Evolutionary conservation across 2,113 vertebrate species (phyloP), one percentile per base, ranked within the genome.

Genomic region (Dendropsophus ebraccatus): DNA sequence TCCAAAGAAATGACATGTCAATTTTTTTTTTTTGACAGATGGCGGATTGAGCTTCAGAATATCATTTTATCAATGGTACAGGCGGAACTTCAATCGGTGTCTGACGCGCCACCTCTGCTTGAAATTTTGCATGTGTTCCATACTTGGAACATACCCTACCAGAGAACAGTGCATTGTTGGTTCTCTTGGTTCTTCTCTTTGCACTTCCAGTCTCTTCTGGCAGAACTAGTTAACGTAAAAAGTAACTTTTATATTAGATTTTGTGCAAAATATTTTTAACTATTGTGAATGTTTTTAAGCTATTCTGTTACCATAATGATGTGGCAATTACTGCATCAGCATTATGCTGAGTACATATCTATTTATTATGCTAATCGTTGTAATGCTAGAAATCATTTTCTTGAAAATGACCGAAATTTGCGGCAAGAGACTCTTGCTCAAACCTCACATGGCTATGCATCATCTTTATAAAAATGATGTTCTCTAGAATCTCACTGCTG

Each of bases 311-410:
- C 12, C n/a, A 45, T 52, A 52, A 67, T 85, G 54, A 67, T 35
- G 28, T 17, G 14, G 69, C 35, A 76, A 50, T 76, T 37, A 50
- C 58, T 32, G 7, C 13, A 49, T 78, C 32, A 47, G 69, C 32
- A 3, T 10, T 62, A 75, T 84, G 83, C 41, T 49, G 47, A 76
- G 17, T 84, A 49, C 32, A 62, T 84, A 49, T 25, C 56, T 76
- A 50, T 77, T 74, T 84, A 76, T 54, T 50, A 49, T 84, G 72
- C 56, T 50, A 75, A 84, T 62, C 45, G 45, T 11, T 5, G 14
- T 11, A 25, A 5, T 52, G 32, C 28, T 45, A 35, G 58, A 84
- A 75, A 28, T 9, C 49, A 52, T 37, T 45, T 21, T 54, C n/a
- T 41, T 75, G 19, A 58, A 83, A 84, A 74, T 45, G 52, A 84